Conservation (phyloP, 1,140 invertebrate genomes). For the Rhopalosiphum maidis region DNA sequence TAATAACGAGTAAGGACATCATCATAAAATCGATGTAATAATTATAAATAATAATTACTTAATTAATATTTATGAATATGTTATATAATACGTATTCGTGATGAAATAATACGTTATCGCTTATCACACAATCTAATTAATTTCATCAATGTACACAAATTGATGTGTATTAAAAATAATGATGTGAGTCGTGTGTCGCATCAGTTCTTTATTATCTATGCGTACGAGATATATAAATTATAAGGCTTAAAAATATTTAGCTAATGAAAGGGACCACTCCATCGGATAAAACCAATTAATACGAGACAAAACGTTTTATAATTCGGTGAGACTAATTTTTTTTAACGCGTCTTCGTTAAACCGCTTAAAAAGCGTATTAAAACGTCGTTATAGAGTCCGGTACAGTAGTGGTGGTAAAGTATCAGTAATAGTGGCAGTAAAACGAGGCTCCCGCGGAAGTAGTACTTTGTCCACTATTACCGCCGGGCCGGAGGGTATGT, state of each 20-base stretch:
- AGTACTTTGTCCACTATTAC: conserved; percentile 20
- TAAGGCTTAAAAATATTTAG: not conserved
- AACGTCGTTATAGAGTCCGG: not conserved
- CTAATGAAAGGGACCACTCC: not conserved
- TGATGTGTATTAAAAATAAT: no score
- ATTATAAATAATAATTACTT: no score
- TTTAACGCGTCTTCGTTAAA: not conserved
- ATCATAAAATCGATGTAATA: no score
- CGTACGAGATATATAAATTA: not conserved
- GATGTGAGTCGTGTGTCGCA: no score
- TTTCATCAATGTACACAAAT: no score
- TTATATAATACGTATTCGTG: no score
- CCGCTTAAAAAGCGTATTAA: not conserved
- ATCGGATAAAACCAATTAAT: not conserved
- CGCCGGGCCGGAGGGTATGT: not conserved
- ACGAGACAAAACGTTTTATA: not conserved
- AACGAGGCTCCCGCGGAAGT: not conserved
- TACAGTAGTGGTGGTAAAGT: not conserved
- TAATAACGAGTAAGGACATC: no score
- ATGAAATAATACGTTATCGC: no score
- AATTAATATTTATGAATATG: no score
- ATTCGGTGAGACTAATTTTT: not conserved
- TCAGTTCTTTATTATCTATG: no score
- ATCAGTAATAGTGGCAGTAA: not conserved
- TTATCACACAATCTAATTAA: no score